Evolutionary conservation across 2,888 invertebrate species (phyloP).

Genomic region (Timema podura): DNA sequence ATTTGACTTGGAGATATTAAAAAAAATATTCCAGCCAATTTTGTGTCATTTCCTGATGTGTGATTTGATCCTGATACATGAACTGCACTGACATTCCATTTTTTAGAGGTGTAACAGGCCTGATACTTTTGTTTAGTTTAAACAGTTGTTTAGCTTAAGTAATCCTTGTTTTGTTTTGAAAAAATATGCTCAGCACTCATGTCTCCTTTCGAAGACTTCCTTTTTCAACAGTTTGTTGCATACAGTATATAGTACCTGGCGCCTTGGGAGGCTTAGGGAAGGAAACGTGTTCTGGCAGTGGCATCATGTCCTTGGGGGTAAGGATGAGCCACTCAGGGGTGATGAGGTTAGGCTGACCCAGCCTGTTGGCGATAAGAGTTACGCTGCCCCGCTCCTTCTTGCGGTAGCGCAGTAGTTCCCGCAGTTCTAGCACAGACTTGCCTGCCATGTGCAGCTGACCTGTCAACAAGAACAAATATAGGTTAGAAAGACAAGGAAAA

Average conservation of each 20-base stretch:
- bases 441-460: slow-evolving; percentile 52
- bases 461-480: slow-evolving; percentile 27
- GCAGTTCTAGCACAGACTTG: slow-evolving; percentile 54
- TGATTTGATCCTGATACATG: too few species aligned
- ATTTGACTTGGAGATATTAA: too few species aligned
- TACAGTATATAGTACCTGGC: slow-evolving; percentile 53
- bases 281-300: slow-evolving; percentile 73
- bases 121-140: neutral
- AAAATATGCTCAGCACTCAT: slow-evolving; percentile 3
- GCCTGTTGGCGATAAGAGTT: slow-evolving; percentile 64
- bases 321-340: slow-evolving; percentile 69
- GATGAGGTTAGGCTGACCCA: slow-evolving; percentile 59
- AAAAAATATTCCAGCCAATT: too few species aligned
- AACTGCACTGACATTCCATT: too few species aligned
- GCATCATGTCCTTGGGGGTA: slow-evolving; percentile 71
- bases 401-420: slow-evolving; percentile 52
- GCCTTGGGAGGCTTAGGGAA: slow-evolving; percentile 91
- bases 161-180: neutral
- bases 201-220: too few species aligned
- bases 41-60: too few species aligned
- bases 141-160: neutral
- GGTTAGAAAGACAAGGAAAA: neutral
- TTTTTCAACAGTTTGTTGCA: too few species aligned
- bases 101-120: too few species aligned
- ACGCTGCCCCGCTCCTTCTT: slow-evolving; percentile 62